A percentile compares a stretch with the other conserved stretches of the same genome.
Evolutionary conservation across 1,140 invertebrate genomes (phyloP).

Genomic region (Gonioctena quinquepunctata): DNA sequence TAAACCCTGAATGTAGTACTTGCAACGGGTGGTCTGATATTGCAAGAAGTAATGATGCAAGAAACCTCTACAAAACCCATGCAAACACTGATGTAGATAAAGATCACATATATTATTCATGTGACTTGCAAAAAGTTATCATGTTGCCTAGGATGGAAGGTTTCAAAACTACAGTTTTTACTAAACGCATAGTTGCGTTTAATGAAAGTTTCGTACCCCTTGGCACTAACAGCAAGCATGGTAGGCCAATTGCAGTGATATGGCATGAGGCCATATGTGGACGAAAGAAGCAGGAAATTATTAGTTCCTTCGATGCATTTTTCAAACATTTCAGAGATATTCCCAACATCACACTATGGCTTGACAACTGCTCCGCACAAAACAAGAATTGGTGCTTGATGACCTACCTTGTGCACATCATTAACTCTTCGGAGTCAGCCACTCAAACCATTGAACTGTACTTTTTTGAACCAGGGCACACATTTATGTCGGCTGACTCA

Average conservation of each 20-base stretch:
- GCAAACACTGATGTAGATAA: neutral
- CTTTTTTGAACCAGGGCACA: neutral
- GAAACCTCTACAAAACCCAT: conserved; percentile 15
- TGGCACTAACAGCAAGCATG: conserved; percentile 14
- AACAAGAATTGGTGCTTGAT: conserved; percentile 48
- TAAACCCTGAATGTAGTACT: neutral
- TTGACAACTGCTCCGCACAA: too few relatives aligned
- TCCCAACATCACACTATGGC: conserved; percentile 35
- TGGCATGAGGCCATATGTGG: conserved; percentile 35
- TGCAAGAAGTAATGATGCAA: neutral
- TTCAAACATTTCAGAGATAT: too few relatives aligned
- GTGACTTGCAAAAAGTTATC: conserved; percentile 48
- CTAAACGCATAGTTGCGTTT: conserved; percentile 34
- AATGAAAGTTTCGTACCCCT: conserved; percentile 41
- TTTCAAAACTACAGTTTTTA: conserved; percentile 40
- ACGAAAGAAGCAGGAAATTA: conserved; percentile 35
- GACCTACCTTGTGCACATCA: conserved; percentile 28
- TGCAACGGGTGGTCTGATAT: conserved; percentile 5
- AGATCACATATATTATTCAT: conserved; percentile 18
- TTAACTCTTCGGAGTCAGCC: conserved; percentile 10
- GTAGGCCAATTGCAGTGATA: conserved; percentile 23
- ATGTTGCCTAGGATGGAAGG: conserved; percentile 46
- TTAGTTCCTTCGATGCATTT: conserved; percentile 33
- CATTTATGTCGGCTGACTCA: neutral
- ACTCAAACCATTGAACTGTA: neutral